Conservation (phyloP, 2,113 vertebrate species). For the Nannospalax galili region DNA sequence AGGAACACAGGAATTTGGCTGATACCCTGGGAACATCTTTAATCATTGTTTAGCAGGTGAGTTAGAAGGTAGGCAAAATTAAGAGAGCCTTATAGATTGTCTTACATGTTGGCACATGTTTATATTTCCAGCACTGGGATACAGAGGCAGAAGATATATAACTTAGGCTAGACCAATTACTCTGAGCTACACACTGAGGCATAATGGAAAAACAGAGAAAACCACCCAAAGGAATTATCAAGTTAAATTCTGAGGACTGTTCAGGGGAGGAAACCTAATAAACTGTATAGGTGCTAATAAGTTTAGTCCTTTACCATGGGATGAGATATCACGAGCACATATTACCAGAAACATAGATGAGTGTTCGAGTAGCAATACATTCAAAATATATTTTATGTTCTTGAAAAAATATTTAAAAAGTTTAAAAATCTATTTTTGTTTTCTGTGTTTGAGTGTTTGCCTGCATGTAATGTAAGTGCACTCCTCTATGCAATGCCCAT, state of each 20-base stretch:
- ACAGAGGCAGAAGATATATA: background rate
- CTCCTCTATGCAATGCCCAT: no score
- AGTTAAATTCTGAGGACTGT: background rate
- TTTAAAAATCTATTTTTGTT: no score
- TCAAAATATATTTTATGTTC: background rate
- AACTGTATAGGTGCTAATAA: accelerated
- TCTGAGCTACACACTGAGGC: background rate
- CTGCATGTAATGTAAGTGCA: no score
- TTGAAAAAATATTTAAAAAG: no score
- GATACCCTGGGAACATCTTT: background rate
- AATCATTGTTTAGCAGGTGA: background rate
- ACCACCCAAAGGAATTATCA: background rate
- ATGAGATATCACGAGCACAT: background rate
- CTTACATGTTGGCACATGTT: background rate
- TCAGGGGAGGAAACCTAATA: background rate
- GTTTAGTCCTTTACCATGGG: accelerated
- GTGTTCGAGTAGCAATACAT: background rate
- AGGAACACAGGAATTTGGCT: background rate
- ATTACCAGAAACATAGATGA: background rate
- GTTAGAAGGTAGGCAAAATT: background rate
- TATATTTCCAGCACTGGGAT: background rate
- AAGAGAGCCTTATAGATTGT: background rate
- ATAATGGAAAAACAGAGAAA: background rate
- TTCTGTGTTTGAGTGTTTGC: no score
- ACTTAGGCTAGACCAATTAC: background rate